Percentiles rank a stretch among this genome's conserved stretches.
phyloP scores from a whole-genome alignment of 2,113 vertebrate genomes.

The Syrmaticus mikado region DNA sequence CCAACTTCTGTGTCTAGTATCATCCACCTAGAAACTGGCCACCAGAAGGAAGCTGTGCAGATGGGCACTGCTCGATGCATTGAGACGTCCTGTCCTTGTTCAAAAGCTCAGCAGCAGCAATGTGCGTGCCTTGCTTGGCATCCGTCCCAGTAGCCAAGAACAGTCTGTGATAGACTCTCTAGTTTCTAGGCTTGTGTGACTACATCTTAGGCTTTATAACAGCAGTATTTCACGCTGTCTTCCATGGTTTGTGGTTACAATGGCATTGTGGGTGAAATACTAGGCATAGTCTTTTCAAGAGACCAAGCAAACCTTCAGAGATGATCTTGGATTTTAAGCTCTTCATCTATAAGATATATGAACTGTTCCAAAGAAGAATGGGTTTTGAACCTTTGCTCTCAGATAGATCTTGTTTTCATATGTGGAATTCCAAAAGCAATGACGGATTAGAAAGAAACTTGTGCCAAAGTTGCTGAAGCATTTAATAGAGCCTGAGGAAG shows the following conservation, averaged over 20 bases:
- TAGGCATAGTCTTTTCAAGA: not conserved
- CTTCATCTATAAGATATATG: not conserved
- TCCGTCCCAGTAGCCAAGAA: conserved; percentile 11
- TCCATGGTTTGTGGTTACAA: not conserved
- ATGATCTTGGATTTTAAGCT: not conserved
- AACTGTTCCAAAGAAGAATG: not conserved
- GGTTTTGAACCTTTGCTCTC: conserved; percentile 27
- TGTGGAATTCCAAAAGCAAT: conserved; percentile 33
- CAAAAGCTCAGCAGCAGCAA: not conserved
- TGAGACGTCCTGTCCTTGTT: not conserved
- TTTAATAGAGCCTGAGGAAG: conserved; percentile 51
- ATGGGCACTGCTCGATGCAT: not conserved
- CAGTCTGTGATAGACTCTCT: not conserved
- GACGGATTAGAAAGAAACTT: conserved; percentile 53
- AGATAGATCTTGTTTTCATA: not conserved
- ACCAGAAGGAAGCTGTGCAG: not conserved
- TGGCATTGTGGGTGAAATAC: not conserved
- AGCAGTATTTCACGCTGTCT: not conserved
- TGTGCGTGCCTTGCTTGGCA: conserved; percentile 21
- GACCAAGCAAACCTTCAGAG: not conserved
- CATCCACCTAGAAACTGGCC: not conserved
- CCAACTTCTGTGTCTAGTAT: not conserved
- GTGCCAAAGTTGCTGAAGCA: conserved; percentile 12
- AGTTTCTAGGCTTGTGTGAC: conserved; percentile 9
- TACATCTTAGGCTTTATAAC: conserved; percentile 1